Evolutionary conservation across 2,888 invertebrate genomes (phyloP).

Genomic region (Campopleginae sp.): DNA sequence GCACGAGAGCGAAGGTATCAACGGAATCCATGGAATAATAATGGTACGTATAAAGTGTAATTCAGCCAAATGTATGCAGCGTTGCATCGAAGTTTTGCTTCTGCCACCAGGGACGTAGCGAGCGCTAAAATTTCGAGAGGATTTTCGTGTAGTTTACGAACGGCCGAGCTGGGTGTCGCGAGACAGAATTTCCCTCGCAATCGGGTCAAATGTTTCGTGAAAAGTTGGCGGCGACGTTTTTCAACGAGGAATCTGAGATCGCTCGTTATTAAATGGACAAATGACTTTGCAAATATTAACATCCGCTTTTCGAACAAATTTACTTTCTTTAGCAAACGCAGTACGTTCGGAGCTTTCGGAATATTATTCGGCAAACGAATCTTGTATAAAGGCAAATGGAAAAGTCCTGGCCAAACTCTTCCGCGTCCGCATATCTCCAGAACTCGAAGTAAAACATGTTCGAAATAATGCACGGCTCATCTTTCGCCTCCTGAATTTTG

Average conservation of each 20-base stretch:
- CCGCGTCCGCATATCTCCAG: background rate
- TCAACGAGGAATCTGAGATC: background rate
- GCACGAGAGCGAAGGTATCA: constrained; percentile 76
- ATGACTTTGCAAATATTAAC: background rate
- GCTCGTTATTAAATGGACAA: background rate
- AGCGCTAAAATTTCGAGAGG: constrained; percentile 48
- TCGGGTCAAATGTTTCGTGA: background rate
- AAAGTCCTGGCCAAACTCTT: background rate
- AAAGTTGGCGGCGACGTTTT: background rate
- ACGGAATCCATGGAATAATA: constrained; percentile 81
- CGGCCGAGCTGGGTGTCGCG: background rate
- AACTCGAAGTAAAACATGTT: background rate
- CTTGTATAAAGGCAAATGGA: background rate
- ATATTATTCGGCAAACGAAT: background rate
- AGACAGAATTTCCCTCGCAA: too few relatives aligned
- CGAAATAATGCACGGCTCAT: background rate
- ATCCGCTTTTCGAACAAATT: background rate
- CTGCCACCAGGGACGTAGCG: constrained; percentile 76
- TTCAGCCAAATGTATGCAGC: constrained; percentile 82
- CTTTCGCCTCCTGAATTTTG: background rate
- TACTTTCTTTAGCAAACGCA: background rate
- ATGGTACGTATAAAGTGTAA: constrained; percentile 82
- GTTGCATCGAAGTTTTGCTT: constrained; percentile 77
- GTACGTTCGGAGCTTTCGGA: background rate
- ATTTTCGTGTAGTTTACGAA: background rate